Evolutionary conservation across 2,888 invertebrate genomes (phyloP).

Genomic region (Osedax frankpressi): DNA sequence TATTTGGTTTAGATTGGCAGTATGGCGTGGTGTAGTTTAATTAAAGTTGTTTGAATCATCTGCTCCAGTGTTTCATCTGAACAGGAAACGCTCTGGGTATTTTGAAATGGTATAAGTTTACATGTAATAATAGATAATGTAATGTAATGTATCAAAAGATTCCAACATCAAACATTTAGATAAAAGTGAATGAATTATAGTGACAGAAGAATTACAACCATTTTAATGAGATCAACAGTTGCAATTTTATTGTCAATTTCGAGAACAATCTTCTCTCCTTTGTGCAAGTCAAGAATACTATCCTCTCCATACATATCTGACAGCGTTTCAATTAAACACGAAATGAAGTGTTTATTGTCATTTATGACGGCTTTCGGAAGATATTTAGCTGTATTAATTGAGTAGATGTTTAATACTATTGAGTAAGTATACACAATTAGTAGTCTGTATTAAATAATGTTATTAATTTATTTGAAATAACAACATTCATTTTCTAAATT

Average conservation of each 20-base stretch:
- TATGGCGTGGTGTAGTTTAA: slow-evolving; percentile 70
- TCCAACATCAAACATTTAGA: too few relatives aligned
- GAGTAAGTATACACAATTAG: too few relatives aligned
- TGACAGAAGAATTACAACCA: too few relatives aligned
- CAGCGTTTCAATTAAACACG: slow-evolving; percentile 74
- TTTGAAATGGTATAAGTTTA: background rate
- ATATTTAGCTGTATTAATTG: too few relatives aligned
- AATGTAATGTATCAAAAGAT: too few relatives aligned
- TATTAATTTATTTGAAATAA: too few relatives aligned
- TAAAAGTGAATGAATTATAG: too few relatives aligned
- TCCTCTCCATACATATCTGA: slow-evolving; percentile 91
- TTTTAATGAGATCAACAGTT: slow-evolving; percentile 65
- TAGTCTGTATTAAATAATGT: too few relatives aligned
- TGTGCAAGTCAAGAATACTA: slow-evolving; percentile 80
- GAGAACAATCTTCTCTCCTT: slow-evolving; percentile 73
- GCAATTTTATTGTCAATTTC: slow-evolving; percentile 72
- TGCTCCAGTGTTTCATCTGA: slow-evolving; percentile 69
- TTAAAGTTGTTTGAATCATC: slow-evolving; percentile 70
- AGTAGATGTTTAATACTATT: too few relatives aligned
- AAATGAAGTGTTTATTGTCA: slow-evolving; percentile 78
- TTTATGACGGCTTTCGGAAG: slow-evolving; percentile 56
- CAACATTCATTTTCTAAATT: too few relatives aligned
- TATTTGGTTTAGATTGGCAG: slow-evolving; percentile 31
- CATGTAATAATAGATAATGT: too few relatives aligned
- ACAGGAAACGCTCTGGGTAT: slow-evolving; percentile 61